These are phyloP conservation scores for Oryzias javanicus DNA, from an alignment of 2,113 vertebrate genomes.

Conservation along the genomic window DNA sequence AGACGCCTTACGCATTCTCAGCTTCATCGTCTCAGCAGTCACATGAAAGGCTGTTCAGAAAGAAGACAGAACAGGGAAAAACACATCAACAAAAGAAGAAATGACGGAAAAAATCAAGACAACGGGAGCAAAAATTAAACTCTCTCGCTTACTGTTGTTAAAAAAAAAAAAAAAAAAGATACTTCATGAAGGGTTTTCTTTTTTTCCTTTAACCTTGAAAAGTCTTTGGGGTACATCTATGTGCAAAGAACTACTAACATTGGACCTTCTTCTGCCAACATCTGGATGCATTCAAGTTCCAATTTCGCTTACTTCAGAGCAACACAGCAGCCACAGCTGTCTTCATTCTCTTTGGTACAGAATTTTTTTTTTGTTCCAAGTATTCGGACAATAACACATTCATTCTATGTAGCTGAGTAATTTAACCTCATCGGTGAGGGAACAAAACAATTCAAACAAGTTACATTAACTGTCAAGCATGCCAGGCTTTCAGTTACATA, in stretches of 20 bases:
- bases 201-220: constrained; percentile 1
- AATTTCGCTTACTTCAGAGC: constrained; percentile 71
- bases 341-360: constrained; percentile 50
- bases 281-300: constrained; percentile 77
- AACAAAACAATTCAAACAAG: constrained; percentile 37
- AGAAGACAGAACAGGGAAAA: constrained; percentile 6
- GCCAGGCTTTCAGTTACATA: constrained; percentile 47
- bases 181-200: neutral
- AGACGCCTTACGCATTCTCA: constrained; percentile 97
- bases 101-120: neutral
- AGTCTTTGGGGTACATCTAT: constrained; percentile 13
- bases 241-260: constrained; percentile 24
- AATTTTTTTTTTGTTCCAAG: neutral
- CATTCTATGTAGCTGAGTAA: neutral
- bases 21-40: constrained; percentile 91
- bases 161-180: constrained; percentile 14
- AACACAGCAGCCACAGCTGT: constrained; percentile 63
- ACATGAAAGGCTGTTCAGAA: constrained; percentile 87
- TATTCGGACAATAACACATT: neutral
- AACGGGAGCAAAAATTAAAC: neutral
- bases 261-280: constrained; percentile 61
- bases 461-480: constrained; percentile 31
- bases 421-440: neutral
- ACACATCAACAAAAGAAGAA: neutral
- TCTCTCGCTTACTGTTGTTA: neutral